These are phyloP conservation scores for Lethenteron reissneri DNA, from an alignment of 2,113 vertebrate genomes.

Conservation along the genomic window DNA sequence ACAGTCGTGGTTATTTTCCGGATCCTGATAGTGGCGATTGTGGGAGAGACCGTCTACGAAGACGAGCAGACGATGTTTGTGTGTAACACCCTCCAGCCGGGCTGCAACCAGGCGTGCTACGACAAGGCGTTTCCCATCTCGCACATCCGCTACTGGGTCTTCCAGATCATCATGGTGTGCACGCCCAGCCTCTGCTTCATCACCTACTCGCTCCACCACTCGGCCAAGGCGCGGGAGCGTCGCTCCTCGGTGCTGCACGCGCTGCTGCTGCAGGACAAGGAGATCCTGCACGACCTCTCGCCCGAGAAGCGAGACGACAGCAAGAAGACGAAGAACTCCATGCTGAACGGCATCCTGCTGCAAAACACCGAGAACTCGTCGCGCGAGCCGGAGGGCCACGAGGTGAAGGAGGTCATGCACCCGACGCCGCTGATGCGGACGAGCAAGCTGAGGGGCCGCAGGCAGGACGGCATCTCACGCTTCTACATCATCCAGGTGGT, in stretches of 20 bases:
- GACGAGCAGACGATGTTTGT: slow-evolving; percentile 68
- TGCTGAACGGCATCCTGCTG: slow-evolving; percentile 29
- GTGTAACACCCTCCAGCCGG: slow-evolving; percentile 61
- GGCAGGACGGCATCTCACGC: slow-evolving; percentile 51
- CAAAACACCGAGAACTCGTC: slow-evolving; percentile 26
- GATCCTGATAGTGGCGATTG: slow-evolving; percentile 63
- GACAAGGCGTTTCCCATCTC: slow-evolving; percentile 66
- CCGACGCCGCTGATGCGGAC: slow-evolving; percentile 21
- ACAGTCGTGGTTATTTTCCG: slow-evolving; percentile 74
- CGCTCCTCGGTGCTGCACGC: slow-evolving; percentile 45
- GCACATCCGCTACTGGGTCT: slow-evolving; percentile 74
- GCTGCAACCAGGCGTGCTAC: slow-evolving; percentile 67
- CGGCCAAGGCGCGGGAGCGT: slow-evolving; percentile 47
- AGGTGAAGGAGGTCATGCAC: slow-evolving; percentile 39
- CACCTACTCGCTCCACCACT: slow-evolving; percentile 60
- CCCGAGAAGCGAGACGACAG: slow-evolving; percentile 15
- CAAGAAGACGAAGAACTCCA: slow-evolving; percentile 22
- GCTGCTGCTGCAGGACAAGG: slow-evolving; percentile 29
- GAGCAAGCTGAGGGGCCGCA: slow-evolving; percentile 27
- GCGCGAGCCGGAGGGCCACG: slow-evolving; percentile 33
- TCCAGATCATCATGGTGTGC: slow-evolving; percentile 69
- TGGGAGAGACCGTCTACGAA: slow-evolving; percentile 61
- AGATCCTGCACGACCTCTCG: slow-evolving; percentile 15
- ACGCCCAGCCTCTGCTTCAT: slow-evolving; percentile 71
- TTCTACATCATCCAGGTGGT: slow-evolving; percentile 69